Evolutionary conservation across 2,113 vertebrate genomes (phyloP).

Genomic region (Albula glossodonta): DNA sequence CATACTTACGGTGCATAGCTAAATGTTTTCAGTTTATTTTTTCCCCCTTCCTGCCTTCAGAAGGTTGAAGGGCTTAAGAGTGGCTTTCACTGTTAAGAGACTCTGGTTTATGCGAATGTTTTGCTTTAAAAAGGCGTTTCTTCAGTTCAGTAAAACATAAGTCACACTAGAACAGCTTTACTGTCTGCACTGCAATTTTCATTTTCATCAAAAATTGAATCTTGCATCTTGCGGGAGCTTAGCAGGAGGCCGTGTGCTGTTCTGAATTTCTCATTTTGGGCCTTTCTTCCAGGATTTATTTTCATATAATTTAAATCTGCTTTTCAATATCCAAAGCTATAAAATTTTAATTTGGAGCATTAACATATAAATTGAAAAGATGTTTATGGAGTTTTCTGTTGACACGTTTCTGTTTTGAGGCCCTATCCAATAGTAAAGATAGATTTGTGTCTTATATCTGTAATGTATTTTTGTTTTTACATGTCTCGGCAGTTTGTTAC

Average conservation of each 20-base stretch:
- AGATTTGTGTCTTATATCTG: not conserved
- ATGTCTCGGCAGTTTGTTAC: no score
- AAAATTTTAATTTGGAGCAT: slow-evolving; percentile 99
- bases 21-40: not conserved
- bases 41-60: not conserved
- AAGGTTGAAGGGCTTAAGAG: not conserved
- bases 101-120: not conserved
- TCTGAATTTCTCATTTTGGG: slow-evolving; percentile 99
- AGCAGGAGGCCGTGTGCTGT: slow-evolving; percentile 86
- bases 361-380: slow-evolving; percentile 99
- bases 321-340: slow-evolving; percentile 99
- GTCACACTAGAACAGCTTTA: slow-evolving; percentile 90
- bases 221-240: slow-evolving; percentile 87
- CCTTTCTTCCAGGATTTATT: slow-evolving; percentile 99
- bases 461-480: no score
- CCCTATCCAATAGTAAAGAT: not conserved
- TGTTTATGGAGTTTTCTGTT: slow-evolving; percentile 74
- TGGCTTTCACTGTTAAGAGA: not conserved
- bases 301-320: slow-evolving; percentile 97
- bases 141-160: slow-evolving; percentile 93
- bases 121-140: slow-evolving; percentile 52
- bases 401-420: slow-evolving; percentile 62
- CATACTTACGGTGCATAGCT: not conserved
- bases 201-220: slow-evolving; percentile 92
- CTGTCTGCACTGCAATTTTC: slow-evolving; percentile 87